Evolutionary conservation across 1,140 invertebrate genomes (phyloP).

Genomic region (Drosophila mojavensis): DNA sequence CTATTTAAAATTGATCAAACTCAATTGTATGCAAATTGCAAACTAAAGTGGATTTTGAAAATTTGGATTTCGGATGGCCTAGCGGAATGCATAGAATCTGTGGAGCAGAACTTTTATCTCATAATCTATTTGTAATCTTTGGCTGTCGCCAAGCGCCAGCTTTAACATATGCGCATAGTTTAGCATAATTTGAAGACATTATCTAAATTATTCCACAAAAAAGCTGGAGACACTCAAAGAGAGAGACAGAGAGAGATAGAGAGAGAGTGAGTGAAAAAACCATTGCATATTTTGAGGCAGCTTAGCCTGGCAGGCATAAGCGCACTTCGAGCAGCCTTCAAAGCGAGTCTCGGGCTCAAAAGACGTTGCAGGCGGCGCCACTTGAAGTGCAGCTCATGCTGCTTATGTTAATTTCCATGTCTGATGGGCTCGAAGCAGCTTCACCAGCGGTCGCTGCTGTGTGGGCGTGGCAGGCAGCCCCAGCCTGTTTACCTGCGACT

Average conservation of each 20-base stretch:
- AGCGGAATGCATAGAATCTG: neutral
- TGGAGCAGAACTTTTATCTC: slow-evolving; percentile 9
- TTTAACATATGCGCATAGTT: slow-evolving; percentile 47
- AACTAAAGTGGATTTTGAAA: neutral
- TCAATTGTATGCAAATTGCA: too few relatives aligned
- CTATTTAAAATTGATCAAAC: too few relatives aligned
- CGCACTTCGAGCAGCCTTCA: slow-evolving; percentile 54
- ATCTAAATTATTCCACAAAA: slow-evolving; percentile 25
- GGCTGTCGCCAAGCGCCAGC: slow-evolving; percentile 9
- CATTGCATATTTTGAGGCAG: slow-evolving; percentile 63
- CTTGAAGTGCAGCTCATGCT: slow-evolving; percentile 49
- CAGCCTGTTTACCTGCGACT: slow-evolving; percentile 46
- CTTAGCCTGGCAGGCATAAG: slow-evolving; percentile 39
- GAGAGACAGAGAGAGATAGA: neutral
- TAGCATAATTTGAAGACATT: slow-evolving; percentile 37
- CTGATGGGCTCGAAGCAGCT: slow-evolving; percentile 58
- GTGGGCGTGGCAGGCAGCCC: neutral
- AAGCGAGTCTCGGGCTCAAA: slow-evolving; percentile 21
- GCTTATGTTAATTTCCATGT: slow-evolving; percentile 77
- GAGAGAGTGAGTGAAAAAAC: slow-evolving; percentile 36
- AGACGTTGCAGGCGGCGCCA: slow-evolving; percentile 54
- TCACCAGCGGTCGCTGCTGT: slow-evolving; percentile 6
- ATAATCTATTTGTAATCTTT: slow-evolving; percentile 10
- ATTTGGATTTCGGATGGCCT: too few relatives aligned
- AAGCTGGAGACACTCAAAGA: neutral